These are phyloP conservation scores for Pachypsylla venusta DNA, from an alignment of 1,140 invertebrate species.

Conservation along the genomic window DNA sequence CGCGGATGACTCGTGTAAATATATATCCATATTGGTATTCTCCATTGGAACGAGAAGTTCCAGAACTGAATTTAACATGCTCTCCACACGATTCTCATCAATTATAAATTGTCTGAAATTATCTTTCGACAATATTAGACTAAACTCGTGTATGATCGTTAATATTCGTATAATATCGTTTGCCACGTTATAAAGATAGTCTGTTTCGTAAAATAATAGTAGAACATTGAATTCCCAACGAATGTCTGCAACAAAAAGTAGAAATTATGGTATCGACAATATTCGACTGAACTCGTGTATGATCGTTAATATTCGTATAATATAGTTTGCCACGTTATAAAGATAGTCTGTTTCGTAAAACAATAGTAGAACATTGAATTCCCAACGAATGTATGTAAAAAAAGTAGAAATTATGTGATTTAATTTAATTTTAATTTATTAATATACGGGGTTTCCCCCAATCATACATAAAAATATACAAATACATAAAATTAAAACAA, in stretches of 20 bases:
- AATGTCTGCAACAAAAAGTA: not conserved
- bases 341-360: not conserved
- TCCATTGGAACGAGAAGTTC: constrained; percentile 1
- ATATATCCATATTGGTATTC: not conserved
- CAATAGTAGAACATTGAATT: not conserved
- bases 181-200: not conserved
- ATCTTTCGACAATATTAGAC: not conserved
- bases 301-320: not conserved
- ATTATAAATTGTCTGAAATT: not conserved
- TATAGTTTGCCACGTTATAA: not conserved
- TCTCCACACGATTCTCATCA: not conserved
- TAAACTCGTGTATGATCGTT: not conserved
- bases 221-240: not conserved
- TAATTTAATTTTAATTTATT: too few species aligned
- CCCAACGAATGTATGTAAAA: not conserved
- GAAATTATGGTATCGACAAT: too few species aligned
- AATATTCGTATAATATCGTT: not conserved
- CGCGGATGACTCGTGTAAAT: not conserved
- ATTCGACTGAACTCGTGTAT: not conserved
- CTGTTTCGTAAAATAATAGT: not conserved
- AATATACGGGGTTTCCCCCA: too few species aligned
- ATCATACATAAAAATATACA: too few species aligned
- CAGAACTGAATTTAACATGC: not conserved
- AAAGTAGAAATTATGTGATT: too few species aligned
- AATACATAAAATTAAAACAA: too few species aligned